Evolutionary conservation across 2,113 vertebrate genomes (phyloP), one percentile per base, ranked within the genome.

Genomic region (Dasyprocta punctata): DNA sequence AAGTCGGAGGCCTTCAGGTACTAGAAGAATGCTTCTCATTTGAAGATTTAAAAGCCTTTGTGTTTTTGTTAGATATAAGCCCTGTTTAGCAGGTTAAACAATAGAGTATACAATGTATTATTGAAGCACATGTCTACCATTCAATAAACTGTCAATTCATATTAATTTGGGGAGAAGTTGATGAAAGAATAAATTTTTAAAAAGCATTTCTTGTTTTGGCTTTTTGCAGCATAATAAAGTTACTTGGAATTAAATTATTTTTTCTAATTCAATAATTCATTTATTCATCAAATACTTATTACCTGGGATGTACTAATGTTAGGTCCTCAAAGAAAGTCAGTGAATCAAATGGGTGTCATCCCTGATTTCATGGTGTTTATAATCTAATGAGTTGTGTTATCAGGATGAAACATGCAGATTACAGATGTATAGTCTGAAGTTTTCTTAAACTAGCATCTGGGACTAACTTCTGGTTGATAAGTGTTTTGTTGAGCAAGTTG

Each of bases 271-370:
- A 86, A 4, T 87, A 24, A 63, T 38, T 75, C 54, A 94, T 61
- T 86, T 19, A 38, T 83, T 80, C 67, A 91, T 89, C 47, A 96
- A 54, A 93, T 71, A n/a, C 14, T 58, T 84, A n/a, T 44, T 49
- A n/a, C 16, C 49, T 92, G 1, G 24, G 14, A 56, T 10, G 20
- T 81, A 63, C 44, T 61, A 87, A 26, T 90, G 16, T 3, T 71
- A 30, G 13, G 5, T 58, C 38, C 28, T 38, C 4, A 5, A 24
- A 30, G 60, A 2, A 90, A 86, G 84, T 77, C 52, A 90, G 9
- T 73, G 44, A 92, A 49, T 80, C 33, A 28, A 30, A 92, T 54
- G 24, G 49, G 7, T 26, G 20, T 54, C 38, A 58, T 69, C 30
- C 11, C 20, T 81, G 54, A 86, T 75, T 52, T 81, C 17, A 54